Evolutionary conservation across 2,888 invertebrate species (phyloP), one percentile per base, ranked within the genome.

Genomic region (Phengaris alcon): DNA sequence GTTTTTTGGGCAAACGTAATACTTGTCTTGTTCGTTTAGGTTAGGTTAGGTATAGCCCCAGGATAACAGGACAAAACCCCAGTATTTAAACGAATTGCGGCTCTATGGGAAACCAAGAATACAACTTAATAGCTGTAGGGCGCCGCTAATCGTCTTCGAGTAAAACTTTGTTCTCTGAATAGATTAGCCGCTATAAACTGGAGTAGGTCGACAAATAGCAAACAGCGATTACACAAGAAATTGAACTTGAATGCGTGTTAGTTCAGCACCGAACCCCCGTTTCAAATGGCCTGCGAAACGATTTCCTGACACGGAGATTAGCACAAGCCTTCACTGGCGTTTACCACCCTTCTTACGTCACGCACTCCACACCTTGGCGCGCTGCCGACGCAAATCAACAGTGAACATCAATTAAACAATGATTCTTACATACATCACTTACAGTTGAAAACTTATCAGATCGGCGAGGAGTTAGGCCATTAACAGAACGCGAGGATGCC

Each of bases 251-350:
- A 90, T 90, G 91, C 92, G 90, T 93, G 93, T 88, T 90, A 87
- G 86, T 85, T 86, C 87, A 87, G 86, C 83, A 85, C 80, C 80
- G 82, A 88, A 87, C 89, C 91, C 91, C 85, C 90, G 86, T 88
- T 92, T 89, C 89, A 90, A 93, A 93, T 93, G 93, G 91, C 86
- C 93, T 93, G 92, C 92, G 89, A 91, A 93, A 93, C 93, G 91
- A 93, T 93, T 93, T 91, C 91, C 92, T 93, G 93, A 93, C 93
- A 92, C 90, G 93, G 93, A 91, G 93, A 93, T 93, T 93, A 93
- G 93, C 91, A 93, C 93, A 91, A 93, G 91, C 90, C 90, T 90
- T 92, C 93, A 91, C 93, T 89, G 85, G 85, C 87, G 87, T 85
- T 89, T 88, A 87, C 88, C 89, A 86, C 93, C 93, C 93, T 90